Conservation (phyloP, 2,888 invertebrate genomes). For the Scaptomyza polygonia region DNA sequence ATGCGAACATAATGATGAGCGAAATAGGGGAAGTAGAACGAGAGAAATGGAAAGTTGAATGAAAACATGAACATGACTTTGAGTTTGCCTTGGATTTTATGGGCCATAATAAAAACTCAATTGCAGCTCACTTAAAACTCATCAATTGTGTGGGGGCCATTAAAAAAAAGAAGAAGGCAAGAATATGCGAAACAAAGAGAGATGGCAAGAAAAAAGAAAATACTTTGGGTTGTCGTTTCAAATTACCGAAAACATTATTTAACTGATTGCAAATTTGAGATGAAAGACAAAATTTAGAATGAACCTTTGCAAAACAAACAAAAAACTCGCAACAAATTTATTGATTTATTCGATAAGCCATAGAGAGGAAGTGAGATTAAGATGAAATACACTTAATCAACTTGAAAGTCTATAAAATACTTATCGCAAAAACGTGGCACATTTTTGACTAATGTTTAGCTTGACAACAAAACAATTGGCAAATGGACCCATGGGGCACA, state of each 20-base stretch:
- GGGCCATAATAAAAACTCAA: constrained; percentile 68
- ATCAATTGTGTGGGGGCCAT: constrained; percentile 64
- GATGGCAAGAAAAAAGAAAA: background rate
- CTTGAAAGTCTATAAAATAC: background rate
- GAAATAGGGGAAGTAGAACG: background rate
- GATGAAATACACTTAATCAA: background rate
- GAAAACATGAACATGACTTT: constrained; percentile 46
- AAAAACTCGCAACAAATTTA: background rate
- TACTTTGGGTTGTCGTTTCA: constrained; percentile 52
- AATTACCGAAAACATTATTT: constrained; percentile 69
- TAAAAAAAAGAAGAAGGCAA: constrained; percentile 34
- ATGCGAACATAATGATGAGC: constrained; percentile 62
- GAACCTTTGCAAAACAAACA: background rate
- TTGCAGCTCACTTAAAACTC: constrained; percentile 63
- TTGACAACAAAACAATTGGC: constrained; percentile 20
- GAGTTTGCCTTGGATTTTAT: constrained; percentile 40
- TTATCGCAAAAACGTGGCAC: background rate
- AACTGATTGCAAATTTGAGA: constrained; percentile 67
- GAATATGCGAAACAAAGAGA: background rate
- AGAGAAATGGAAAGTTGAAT: constrained; percentile 13
- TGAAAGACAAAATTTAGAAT: constrained; percentile 29
- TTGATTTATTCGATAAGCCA: background rate
- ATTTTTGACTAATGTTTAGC: constrained; percentile 1
- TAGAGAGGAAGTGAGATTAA: background rate
- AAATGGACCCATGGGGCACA: constrained; percentile 48